Base-by-base conservation (phyloP, 1,140 invertebrate species). In the Pseudomyrmex flavicornis region DNA sequence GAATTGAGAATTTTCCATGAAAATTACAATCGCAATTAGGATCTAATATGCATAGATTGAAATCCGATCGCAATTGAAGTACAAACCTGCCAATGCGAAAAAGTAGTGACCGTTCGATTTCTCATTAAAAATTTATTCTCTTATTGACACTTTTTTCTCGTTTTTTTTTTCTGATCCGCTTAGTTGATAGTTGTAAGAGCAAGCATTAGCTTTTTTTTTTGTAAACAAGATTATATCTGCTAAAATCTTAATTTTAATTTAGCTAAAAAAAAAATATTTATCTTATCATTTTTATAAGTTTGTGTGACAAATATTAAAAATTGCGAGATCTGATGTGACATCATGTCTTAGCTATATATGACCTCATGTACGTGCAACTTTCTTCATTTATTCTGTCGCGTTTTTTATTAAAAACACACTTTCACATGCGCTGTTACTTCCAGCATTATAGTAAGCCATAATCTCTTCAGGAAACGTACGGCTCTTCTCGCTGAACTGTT, bases 1-100 rank as follows among this genome's bases (percentile, higher is more conserved):
- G 54, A 77, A 88, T 88, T 44, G 58, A 68, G 80, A 86, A 79
- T 84, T 83, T 84, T 83, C 70, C 44, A 68, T 50, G 70, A 75
- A 89, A 89, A 89, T 89, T 86, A 86, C 70, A 79, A 84, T 84
- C 70, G 48, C 74, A 84, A 86, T 88, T 86, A 86, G 58, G 26
- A 46, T 69, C 74, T 75, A 89, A 86, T 86, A 75, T 86, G 59
- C 84, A 86, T 65, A 61, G 59, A 88, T 84, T 88, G 74, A 84
- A 89, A 88, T 72, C 56, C 72, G 66, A 85, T 84, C 65, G 17
- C 35, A 13, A 73, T 59, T 58, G 79, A 62, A 9, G 13, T 48
- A 8, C 13, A 17, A n/a, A 4, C 44, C 35, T 59, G 56, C 56
- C 76, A 59, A 79, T 59, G 63, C 26, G 63, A 20, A 73, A n/a